phyloP scores from a whole-genome alignment of 2,113 vertebrate genomes.

The Athene noctua region DNA sequence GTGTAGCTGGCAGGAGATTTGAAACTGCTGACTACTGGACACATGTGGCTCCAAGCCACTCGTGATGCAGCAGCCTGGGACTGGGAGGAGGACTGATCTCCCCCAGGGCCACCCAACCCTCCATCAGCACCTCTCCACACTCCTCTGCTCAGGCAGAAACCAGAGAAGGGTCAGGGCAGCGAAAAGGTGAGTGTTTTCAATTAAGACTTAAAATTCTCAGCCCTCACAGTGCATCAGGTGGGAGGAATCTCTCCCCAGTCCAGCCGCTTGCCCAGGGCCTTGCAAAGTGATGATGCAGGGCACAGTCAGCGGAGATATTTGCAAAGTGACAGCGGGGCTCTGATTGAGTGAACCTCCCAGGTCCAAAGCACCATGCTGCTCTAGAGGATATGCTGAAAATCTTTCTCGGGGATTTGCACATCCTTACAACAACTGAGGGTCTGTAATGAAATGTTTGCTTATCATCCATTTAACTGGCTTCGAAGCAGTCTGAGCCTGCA shows the following conservation, averaged over 20 bases:
- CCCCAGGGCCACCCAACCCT: not conserved
- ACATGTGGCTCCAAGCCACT: not conserved
- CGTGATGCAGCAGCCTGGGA: not conserved
- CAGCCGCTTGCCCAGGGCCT: not conserved
- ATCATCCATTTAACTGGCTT: conserved; percentile 68
- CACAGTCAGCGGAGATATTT: conserved; percentile 26
- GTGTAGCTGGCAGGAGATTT: not conserved
- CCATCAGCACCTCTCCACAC: not conserved
- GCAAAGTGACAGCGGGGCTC: conserved; percentile 44
- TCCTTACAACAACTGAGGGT: conserved; percentile 49
- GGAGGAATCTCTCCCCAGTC: not conserved
- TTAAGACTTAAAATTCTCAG: conserved; percentile 37
- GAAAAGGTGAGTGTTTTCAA: conserved; percentile 40
- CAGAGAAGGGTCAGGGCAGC: not conserved
- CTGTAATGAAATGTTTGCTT: conserved; percentile 76
- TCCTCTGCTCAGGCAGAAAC: not conserved
- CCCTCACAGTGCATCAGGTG: not conserved
- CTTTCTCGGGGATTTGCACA: conserved; percentile 69
- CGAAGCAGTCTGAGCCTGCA: conserved; percentile 69
- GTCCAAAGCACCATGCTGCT: not conserved
- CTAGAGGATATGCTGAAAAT: conserved; percentile 70
- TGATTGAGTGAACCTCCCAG: conserved; percentile 64
- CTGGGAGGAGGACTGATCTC: not conserved
- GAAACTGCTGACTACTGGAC: not conserved
- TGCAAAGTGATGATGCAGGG: conserved; percentile 27